Evolutionary conservation across 2,797 vertebrate species (phyloP), one percentile per base, ranked within the genome.

Genomic region (Kryptolebias ocellatus): DNA sequence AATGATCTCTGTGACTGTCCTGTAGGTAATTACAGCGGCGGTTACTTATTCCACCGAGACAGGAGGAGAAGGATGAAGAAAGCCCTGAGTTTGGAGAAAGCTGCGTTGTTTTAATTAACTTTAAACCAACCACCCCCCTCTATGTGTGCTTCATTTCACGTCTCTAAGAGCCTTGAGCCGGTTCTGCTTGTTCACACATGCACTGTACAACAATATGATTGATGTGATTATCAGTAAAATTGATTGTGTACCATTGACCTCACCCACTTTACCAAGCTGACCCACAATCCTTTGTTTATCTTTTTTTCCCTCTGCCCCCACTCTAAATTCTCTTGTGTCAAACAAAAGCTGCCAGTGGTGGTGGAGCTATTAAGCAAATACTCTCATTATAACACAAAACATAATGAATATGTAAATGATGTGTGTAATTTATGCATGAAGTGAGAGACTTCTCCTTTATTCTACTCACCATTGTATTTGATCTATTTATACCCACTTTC

Each of bases 401-500:
- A 92, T 90, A 89, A 93, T 92, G 91, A 90, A 92, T 94, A 94
- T 94, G 94, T 90, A 93, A 93, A 93, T 92, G 82, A 66, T 53
- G 87, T 86, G 87, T 92, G 90, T 89, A 92, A 92, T 94, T 91
- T 93, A 93, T 92, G 92, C 89, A 91, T 86, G 63, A 73, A 71
- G 67, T 81, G 70, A 83, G 74, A 85, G 82, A 83, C 79, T 78
- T 83, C 71, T 86, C 82, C 83, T 82, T 83, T 80, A 82, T 89
- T 83, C 76, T 79, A 61, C 66, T 70, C 70, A 80, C 80, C 69
- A 86, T 89, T 92, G 85, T 87, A 70, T 88, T 85, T 77, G 49
- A 64, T 69, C 83, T 80, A 80, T 88, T 87, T 83, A 85, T 83
- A 83, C 74, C 76, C 54, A 53, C 50, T 71, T 76, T 83, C 72